These are phyloP conservation scores for Nipponacmea schrenckii DNA, from an alignment of 2,888 invertebrate species.

Conservation along the genomic window DNA sequence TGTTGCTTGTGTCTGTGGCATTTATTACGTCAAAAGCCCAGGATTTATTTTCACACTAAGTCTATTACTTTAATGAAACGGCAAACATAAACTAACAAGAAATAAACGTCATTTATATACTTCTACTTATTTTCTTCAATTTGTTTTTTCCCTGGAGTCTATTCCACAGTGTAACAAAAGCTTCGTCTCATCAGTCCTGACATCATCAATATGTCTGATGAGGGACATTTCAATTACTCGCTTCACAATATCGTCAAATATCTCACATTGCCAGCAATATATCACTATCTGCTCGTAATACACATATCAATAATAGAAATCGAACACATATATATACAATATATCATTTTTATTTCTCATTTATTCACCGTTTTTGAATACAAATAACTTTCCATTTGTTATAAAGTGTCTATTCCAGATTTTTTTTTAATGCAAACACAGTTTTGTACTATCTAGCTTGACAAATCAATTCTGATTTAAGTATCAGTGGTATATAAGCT, in stretches of 20 bases:
- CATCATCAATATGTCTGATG: slow-evolving; percentile 7
- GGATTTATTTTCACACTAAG: not conserved
- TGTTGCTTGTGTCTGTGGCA: slow-evolving; percentile 6
- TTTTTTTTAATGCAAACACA: too few relatives aligned
- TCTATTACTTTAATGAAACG: slow-evolving; percentile 6
- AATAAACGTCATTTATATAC: slow-evolving; percentile 6
- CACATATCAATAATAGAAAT: too few relatives aligned
- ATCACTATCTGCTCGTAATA: too few relatives aligned
- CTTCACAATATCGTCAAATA: slow-evolving; percentile 5
- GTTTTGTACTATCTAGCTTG: too few relatives aligned
- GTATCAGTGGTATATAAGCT: too few relatives aligned
- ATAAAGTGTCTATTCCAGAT: too few relatives aligned
- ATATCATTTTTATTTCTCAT: too few relatives aligned
- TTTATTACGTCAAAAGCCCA: not conserved
- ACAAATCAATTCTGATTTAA: too few relatives aligned
- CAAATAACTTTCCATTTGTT: too few relatives aligned
- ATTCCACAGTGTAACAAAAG: slow-evolving; percentile 1
- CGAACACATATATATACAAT: too few relatives aligned
- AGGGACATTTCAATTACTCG: slow-evolving; percentile 7
- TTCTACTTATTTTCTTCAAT: slow-evolving; percentile 6
- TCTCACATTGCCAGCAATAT: not conserved
- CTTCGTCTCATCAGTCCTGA: not conserved
- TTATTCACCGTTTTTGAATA: too few relatives aligned
- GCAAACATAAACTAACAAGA: slow-evolving; percentile 6
- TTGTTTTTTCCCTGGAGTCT: slow-evolving; percentile 6